phyloP scores from a whole-genome alignment of 2,888 invertebrate species.

The Acleris holmiana region DNA sequence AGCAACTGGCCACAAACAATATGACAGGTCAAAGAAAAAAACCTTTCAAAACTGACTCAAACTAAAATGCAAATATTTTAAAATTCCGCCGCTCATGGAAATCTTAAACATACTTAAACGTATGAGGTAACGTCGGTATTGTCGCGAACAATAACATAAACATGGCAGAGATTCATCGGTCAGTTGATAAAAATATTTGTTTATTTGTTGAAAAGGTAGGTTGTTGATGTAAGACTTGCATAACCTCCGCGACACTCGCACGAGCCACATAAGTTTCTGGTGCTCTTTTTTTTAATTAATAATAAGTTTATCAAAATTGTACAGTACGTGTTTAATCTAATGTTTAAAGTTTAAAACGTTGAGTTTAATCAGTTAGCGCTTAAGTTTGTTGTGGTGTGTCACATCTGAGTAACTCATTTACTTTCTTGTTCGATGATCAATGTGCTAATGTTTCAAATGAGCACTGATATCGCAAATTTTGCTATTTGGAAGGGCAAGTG shows the following conservation, averaged over 20 bases:
- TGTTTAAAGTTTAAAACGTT: too few relatives aligned
- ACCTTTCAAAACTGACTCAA: conserved; percentile 5
- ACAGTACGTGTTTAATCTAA: too few relatives aligned
- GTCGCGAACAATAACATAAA: conserved; percentile 9
- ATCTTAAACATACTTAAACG: neutral
- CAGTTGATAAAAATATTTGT: conserved; percentile 15
- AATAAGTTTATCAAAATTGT: conserved; percentile 20
- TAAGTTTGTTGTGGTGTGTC: too few relatives aligned
- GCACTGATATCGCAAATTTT: conserved; percentile 58
- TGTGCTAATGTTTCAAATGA: conserved; percentile 41
- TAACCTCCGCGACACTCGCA: neutral
- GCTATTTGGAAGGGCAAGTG: conserved; percentile 68
- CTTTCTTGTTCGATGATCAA: too few relatives aligned
- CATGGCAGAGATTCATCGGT: conserved; percentile 12
- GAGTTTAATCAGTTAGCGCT: too few relatives aligned
- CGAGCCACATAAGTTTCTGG: neutral
- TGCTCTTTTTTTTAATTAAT: neutral
- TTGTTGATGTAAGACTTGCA: neutral
- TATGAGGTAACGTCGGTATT: conserved; percentile 10
- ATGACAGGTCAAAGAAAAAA: neutral
- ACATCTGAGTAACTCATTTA: too few relatives aligned
- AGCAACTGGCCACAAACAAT: conserved; percentile 1
- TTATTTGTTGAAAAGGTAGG: conserved; percentile 18
- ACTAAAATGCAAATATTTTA: conserved; percentile 4
- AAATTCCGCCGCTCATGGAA: conserved; percentile 5